Percentiles rank a stretch among this genome's conserved stretches.
Evolutionary conservation across 2,113 vertebrate species (phyloP).

Genomic region (Cephalopterus ornatus): DNA sequence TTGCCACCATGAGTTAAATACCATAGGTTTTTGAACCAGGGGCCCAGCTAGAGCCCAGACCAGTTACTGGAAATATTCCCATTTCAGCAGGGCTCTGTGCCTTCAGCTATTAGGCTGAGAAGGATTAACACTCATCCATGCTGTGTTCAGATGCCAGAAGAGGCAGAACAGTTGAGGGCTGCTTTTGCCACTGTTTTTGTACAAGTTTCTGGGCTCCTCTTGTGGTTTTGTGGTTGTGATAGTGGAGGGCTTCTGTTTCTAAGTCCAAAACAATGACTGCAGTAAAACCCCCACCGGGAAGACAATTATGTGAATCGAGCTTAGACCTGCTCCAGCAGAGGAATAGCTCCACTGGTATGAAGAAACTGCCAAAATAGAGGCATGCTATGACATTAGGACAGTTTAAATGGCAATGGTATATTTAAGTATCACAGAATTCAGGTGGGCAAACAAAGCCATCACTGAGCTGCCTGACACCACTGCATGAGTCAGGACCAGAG

Average conservation of each 20-base stretch:
- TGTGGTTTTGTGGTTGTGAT: background rate
- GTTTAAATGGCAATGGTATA: background rate
- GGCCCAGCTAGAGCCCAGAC: background rate
- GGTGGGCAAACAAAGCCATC: background rate
- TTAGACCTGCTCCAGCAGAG: background rate
- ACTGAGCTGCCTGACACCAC: background rate
- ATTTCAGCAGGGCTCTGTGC: background rate
- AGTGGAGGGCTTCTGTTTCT: background rate
- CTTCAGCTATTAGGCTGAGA: background rate
- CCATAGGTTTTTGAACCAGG: background rate
- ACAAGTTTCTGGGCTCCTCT: background rate
- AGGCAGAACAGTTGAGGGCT: background rate
- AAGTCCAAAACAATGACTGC: background rate
- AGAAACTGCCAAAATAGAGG: background rate
- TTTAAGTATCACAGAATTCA: background rate
- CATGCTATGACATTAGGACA: background rate
- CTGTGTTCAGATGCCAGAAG: background rate
- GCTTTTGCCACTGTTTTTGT: background rate
- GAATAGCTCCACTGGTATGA: background rate
- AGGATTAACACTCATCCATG: background rate
- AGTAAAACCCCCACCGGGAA: background rate
- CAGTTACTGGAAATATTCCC: background rate
- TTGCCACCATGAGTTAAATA: background rate
- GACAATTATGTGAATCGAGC: background rate
- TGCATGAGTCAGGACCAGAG: fast-evolving